Percentiles rank a stretch among this genome's conserved stretches.
These are phyloP conservation scores for Ivindomyrus marchei DNA, from an alignment of 2,113 vertebrate genomes.

Conservation along the genomic window DNA sequence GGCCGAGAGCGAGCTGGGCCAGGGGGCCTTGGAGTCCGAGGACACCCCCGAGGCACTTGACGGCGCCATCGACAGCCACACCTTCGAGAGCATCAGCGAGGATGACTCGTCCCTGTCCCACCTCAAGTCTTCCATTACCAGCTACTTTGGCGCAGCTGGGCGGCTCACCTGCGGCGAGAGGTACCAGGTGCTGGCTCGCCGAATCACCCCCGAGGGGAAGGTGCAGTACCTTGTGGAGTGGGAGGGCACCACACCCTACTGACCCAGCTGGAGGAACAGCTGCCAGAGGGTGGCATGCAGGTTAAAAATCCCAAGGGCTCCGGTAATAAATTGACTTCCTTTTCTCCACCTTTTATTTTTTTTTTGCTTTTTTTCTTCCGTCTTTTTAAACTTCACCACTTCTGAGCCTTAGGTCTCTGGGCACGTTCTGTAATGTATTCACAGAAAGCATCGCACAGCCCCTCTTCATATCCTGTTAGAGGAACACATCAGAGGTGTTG, in stretches of 20 bases:
- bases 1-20: conserved; percentile 37
- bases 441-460: not conserved
- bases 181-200: conserved; percentile 84
- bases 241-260: conserved; percentile 89
- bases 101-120: conserved; percentile 76
- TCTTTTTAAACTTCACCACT: not conserved
- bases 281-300: not conserved
- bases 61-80: conserved; percentile 64
- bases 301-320: not conserved
- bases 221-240: conserved; percentile 94
- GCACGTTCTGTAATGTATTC: conserved; percentile 5
- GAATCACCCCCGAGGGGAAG: conserved; percentile 80
- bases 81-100: conserved; percentile 77
- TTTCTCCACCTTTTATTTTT: not conserved
- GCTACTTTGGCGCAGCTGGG: conserved; percentile 81
- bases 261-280: conserved; percentile 31
- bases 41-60: conserved; percentile 53
- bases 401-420: not conserved
- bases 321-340: not conserved
- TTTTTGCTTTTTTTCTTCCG: not conserved
- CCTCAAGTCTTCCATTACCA: conserved; percentile 90
- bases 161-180: conserved; percentile 82
- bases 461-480: not conserved
- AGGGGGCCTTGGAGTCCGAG: conserved; percentile 51
- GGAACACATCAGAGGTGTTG: not conserved